These are phyloP conservation scores for Crepidodera aurea DNA, from an alignment of 2,888 invertebrate genomes.

Conservation along the genomic window DNA sequence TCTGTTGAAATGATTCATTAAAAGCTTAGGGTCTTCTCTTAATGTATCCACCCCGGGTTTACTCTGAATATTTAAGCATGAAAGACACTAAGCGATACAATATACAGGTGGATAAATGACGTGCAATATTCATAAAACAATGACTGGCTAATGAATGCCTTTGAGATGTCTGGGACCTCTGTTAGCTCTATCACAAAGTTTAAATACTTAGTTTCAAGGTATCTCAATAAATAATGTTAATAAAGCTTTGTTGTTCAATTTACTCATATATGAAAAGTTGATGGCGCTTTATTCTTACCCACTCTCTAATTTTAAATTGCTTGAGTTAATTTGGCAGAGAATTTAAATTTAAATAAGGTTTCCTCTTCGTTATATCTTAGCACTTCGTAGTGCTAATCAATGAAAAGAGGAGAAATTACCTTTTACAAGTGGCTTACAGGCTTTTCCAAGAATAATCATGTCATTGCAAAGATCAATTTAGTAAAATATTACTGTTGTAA, in stretches of 20 bases:
- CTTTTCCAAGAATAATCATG: too few relatives aligned
- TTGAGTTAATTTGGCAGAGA: too few relatives aligned
- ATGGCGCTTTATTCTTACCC: too few relatives aligned
- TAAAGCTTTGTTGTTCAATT: constrained; percentile 17
- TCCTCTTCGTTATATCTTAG: too few relatives aligned
- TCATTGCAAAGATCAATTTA: too few relatives aligned
- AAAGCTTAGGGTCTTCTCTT: constrained; percentile 29
- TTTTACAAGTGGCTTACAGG: too few relatives aligned
- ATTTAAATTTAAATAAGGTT: too few relatives aligned
- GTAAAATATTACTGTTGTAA: too few relatives aligned
- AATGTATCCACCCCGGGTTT: constrained; percentile 21
- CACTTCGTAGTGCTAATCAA: too few relatives aligned
- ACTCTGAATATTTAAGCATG: constrained; percentile 22
- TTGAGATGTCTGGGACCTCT: constrained; percentile 7
- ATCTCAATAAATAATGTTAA: constrained; percentile 8
- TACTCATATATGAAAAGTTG: neutral
- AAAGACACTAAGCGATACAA: constrained; percentile 20
- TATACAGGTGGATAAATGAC: constrained; percentile 22
- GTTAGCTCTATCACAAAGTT: constrained; percentile 4
- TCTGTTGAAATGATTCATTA: constrained; percentile 31
- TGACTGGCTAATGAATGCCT: constrained; percentile 26
- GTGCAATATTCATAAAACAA: constrained; percentile 23
- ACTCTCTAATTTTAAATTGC: too few relatives aligned
- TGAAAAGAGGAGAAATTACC: too few relatives aligned
- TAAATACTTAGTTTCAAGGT: constrained; percentile 6